These are phyloP conservation scores for Colaptes auratus DNA, from an alignment of 2,113 vertebrate species.

Conservation along the genomic window DNA sequence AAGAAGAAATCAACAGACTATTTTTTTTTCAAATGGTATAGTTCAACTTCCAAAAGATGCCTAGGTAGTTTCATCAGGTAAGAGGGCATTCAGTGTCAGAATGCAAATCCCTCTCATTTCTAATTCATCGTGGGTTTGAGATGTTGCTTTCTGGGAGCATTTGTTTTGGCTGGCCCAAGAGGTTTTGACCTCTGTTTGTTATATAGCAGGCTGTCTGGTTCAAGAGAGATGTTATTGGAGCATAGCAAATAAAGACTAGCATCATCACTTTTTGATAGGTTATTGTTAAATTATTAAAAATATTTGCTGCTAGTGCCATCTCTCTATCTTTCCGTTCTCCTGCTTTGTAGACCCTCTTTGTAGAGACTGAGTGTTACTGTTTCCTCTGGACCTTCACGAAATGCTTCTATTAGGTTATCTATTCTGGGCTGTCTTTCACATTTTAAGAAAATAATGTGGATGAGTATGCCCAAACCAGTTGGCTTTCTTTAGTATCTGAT, in stretches of 20 bases:
- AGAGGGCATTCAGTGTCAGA: conserved; percentile 5
- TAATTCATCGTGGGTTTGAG: neutral
- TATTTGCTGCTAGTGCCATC: neutral
- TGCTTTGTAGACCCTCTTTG: neutral
- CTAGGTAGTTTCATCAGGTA: neutral
- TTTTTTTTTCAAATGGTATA: conserved; percentile 31
- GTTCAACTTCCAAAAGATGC: conserved; percentile 23
- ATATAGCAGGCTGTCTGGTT: neutral
- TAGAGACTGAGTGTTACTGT: neutral
- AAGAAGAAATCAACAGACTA: neutral
- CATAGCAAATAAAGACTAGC: neutral
- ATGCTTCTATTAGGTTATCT: neutral
- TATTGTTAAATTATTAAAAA: conserved; percentile 2
- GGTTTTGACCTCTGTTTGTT: conserved; percentile 1
- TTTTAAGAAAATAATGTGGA: neutral
- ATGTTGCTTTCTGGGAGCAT: neutral
- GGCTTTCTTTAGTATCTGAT: neutral
- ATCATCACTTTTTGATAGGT: neutral
- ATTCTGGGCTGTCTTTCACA: neutral
- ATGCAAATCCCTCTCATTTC: neutral
- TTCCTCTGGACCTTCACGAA: neutral
- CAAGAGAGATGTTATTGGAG: neutral
- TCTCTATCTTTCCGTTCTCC: neutral
- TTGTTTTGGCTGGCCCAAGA: neutral
- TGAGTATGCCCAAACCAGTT: neutral